Base-by-base conservation (phyloP, 1,140 invertebrate species). In the Pantala flavescens region DNA sequence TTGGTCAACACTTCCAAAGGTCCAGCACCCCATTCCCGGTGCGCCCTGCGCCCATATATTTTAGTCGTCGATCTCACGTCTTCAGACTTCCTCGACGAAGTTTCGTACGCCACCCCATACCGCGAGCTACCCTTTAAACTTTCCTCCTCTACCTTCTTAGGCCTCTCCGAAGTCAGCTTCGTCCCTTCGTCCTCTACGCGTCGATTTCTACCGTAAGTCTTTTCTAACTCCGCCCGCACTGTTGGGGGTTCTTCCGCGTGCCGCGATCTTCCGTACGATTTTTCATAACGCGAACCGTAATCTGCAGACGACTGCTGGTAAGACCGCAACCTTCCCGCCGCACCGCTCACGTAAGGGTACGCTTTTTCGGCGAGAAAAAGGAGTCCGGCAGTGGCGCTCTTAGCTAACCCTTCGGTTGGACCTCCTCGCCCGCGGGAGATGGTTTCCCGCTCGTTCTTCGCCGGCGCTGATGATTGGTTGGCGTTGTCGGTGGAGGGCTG, bases 341-440 rank as follows among this genome's bases (percentile, higher is more conserved):
- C 63, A 23, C 63, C 63, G n/a, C 79, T 82, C 5, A 85, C 85
- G 78, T 89, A 90, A 0, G 89, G 88, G 73, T 90, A 87, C 0
- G 89, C 87, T 79, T 89, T 90, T 77, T 91, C 89, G 23, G n/a
- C 23, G 74, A 87, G 87, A 0, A 93, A 85, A 1, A 87, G 73
- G 16, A 88, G 82, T 71, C 79, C 83, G 43, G 86, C 84, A 0
- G 88, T 86, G 1, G 89, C 90, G 19, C 89, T 81, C 80, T 73
- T 83, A 77, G 71, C 77, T 36, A 36, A 36, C 28, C 28, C 28
- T 36, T 36, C 28, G 2, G 28, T 36, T 36, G 28, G 3, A 36
- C 28, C 28, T 36, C 28, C 28, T 36, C 28, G 28, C 28, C 28
- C 28, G 9, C 28, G 28, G 2, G 28, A 36, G 16, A 76, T 78